Evolutionary conservation across 2,113 vertebrate species (phyloP), one percentile per base, ranked within the genome.

Genomic region (Psilopogon haemacephalus): DNA sequence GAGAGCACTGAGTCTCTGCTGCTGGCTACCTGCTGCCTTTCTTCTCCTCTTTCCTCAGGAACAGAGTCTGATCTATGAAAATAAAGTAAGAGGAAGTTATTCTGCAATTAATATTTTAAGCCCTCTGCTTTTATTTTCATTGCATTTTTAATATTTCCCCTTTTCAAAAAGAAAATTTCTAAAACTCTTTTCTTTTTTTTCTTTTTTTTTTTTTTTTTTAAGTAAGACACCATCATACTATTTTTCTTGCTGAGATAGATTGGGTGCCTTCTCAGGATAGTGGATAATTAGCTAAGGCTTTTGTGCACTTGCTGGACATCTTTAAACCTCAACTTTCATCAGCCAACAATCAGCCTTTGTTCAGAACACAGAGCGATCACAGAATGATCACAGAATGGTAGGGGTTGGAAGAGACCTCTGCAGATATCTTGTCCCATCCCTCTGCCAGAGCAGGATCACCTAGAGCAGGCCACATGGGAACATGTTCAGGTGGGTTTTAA

Each of bases 11-110:
- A 58, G 58, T 93, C 59, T 92, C 48, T 0, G 9, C 83, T 93
- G 63, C 93, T 92, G 71, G 64, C 89, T 92, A 85, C 87, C 89
- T 94, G 78, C 90, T 96, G 89, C 73, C 89, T 96, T 87, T 90
- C 86, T 94, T 84, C 77, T 89, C 27, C 40, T 64, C 16, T 76
- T 94, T 94, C 67, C 74, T 93, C 83, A 79, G 88, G 77, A 95
- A 52, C 7, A 52, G 24, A 86, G 21, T 38, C 35, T 73, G 65
- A 79, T 75, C 65, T 91, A 23, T 27, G 52, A 79, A 91, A 81
- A 86, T 54, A 93, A 89, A 89, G 23, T 69, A 85, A 78, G 35
- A 59, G 26, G 16, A 84, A 93, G 78, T 89, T 1, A 88, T 81
- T 81, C 40, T 86, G 55, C 40, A 88, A 86, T 88, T 84, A 93